These are phyloP conservation scores for Gastracanthus pulcherrimus DNA, from an alignment of 2,888 invertebrate genomes.

Conservation along the genomic window DNA sequence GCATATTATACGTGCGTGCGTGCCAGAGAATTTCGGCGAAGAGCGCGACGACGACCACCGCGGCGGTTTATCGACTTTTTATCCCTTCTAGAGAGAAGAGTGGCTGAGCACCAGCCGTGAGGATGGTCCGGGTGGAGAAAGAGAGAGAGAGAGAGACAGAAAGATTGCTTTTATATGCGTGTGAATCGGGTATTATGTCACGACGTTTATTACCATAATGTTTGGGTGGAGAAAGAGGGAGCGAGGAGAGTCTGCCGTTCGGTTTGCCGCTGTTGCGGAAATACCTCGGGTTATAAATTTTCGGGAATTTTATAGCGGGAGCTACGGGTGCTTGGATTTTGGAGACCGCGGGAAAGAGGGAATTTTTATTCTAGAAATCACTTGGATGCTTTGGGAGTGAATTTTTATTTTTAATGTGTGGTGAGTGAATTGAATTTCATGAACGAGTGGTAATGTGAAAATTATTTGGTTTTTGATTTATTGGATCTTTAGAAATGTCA, in stretches of 20 bases:
- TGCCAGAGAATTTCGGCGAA: constrained; percentile 43
- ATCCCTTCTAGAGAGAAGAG: neutral
- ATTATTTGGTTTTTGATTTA: too few species aligned
- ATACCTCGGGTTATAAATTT: constrained; percentile 2
- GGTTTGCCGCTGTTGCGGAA: constrained; percentile 4
- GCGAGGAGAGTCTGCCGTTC: too few species aligned
- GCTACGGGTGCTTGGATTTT: neutral
- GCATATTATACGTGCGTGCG: neutral
- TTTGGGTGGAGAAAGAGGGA: neutral
- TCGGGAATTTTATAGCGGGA: neutral
- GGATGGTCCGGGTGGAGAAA: neutral
- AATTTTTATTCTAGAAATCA: neutral
- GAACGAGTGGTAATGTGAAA: too few species aligned
- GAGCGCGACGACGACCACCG: constrained; percentile 5
- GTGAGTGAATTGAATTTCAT: too few species aligned
- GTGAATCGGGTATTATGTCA: constrained; percentile 41
- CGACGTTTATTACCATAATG: constrained; percentile 20
- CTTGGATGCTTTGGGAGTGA: neutral
- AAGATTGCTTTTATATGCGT: constrained; percentile 5
- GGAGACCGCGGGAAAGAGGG: neutral
- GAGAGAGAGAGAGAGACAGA: neutral
- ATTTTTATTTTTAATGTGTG: neutral
- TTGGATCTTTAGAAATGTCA: too few species aligned
- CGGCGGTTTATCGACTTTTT: constrained; percentile 29
- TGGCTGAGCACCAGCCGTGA: neutral